These are phyloP conservation scores for Episyrphus balteatus DNA, from an alignment of 1,140 invertebrate species.

Conservation along the genomic window DNA sequence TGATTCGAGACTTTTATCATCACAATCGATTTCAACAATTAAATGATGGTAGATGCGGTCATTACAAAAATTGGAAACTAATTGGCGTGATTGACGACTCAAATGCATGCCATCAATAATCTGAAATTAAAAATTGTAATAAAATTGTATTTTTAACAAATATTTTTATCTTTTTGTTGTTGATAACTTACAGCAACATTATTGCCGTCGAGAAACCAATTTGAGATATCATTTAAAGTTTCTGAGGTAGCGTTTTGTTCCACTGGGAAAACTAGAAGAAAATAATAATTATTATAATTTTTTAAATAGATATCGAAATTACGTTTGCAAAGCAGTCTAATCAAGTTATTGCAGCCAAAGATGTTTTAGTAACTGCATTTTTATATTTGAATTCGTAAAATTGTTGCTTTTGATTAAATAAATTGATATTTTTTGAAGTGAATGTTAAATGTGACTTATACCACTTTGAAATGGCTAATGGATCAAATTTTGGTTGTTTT, in stretches of 20 bases:
- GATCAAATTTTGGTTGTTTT: too few species aligned
- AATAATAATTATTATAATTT: too few species aligned
- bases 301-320: too few species aligned
- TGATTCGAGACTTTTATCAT: slow-evolving; percentile 69
- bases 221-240: slow-evolving; percentile 70
- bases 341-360: too few species aligned
- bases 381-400: too few species aligned
- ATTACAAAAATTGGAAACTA: slow-evolving; percentile 64
- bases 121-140: slow-evolving; percentile 35
- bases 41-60: slow-evolving; percentile 72
- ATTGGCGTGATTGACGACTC: slow-evolving; percentile 62
- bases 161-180: slow-evolving; percentile 1
- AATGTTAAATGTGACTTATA: too few species aligned
- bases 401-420: too few species aligned
- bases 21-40: slow-evolving; percentile 87
- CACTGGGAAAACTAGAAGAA: slow-evolving; percentile 13
- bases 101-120: slow-evolving; percentile 92
- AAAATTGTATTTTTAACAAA: not conserved
- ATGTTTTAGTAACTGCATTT: too few species aligned
- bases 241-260: slow-evolving; percentile 66
- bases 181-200: slow-evolving; percentile 62
- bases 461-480: too few species aligned
- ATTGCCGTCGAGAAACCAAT: slow-evolving; percentile 64
- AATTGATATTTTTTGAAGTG: too few species aligned
- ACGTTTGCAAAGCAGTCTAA: too few species aligned